Conservation (phyloP, 2,113 vertebrate species). For the Carettochelys insculpta region DNA sequence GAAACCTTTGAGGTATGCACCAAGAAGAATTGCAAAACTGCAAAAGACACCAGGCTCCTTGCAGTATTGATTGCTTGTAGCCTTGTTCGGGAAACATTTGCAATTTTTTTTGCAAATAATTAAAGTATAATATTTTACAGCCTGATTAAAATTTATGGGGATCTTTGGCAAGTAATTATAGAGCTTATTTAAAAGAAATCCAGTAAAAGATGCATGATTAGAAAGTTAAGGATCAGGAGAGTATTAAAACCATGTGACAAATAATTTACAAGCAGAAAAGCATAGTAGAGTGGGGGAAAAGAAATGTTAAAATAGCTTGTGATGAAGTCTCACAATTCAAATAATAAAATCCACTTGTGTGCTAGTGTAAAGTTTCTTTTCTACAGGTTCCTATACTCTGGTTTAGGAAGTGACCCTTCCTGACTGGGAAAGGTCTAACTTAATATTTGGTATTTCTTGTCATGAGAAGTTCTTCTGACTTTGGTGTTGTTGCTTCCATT, state of each 20-base stretch:
- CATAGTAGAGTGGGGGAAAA: slow-evolving; percentile 57
- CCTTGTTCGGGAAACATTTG: slow-evolving; percentile 60
- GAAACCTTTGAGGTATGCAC: background rate
- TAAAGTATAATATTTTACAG: slow-evolving; percentile 84
- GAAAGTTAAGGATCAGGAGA: slow-evolving; percentile 83
- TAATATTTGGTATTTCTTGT: slow-evolving; percentile 39
- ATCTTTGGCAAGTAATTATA: slow-evolving; percentile 82
- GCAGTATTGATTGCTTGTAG: slow-evolving; percentile 65
- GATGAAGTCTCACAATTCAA: slow-evolving; percentile 76
- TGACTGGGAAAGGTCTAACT: slow-evolving; percentile 6
- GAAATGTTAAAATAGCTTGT: slow-evolving; percentile 71
- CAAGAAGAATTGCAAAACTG: background rate
- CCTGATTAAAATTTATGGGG: slow-evolving; percentile 83
- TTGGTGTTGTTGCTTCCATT: slow-evolving; percentile 17
- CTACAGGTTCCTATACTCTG: slow-evolving; percentile 24
- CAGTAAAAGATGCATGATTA: slow-evolving; percentile 85
- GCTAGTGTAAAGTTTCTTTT: slow-evolving; percentile 63
- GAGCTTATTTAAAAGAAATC: slow-evolving; percentile 81
- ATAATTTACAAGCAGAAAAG: slow-evolving; percentile 83
- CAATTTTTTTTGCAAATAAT: slow-evolving; percentile 77
- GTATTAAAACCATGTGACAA: slow-evolving; percentile 81
- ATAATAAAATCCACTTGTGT: slow-evolving; percentile 69
- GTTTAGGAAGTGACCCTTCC: background rate
- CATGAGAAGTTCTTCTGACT: slow-evolving; percentile 50
- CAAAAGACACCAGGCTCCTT: slow-evolving; percentile 1